phyloP scores from a whole-genome alignment of 37 sponge, comb jelly and placozoan genomes.

The Dysidea cf. avara region DNA sequence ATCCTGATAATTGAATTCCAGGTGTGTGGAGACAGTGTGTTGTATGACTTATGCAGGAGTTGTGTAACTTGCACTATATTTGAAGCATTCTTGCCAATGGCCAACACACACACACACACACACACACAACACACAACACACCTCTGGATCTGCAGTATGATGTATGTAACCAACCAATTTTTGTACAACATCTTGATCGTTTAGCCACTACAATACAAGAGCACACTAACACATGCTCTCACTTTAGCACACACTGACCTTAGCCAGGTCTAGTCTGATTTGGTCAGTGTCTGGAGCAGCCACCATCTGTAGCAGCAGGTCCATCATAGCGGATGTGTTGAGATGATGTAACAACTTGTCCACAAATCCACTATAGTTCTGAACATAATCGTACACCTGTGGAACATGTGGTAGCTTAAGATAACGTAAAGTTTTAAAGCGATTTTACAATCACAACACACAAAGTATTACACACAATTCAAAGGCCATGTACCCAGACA shows the following conservation, averaged over 20 bases:
- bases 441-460: background rate
- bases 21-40: too few species aligned
- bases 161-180: conserved; percentile 59
- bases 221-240: conserved; percentile 9
- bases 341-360: conserved; percentile 65
- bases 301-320: conserved; percentile 81
- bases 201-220: conserved; percentile 63
- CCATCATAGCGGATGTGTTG: conserved; percentile 89
- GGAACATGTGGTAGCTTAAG: background rate
- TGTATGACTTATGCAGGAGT: too few species aligned
- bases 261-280: conserved; percentile 41
- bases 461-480: background rate
- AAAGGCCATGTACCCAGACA: background rate
- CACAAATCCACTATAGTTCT: conserved; percentile 40
- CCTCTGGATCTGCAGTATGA: conserved; percentile 28
- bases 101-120: too few species aligned
- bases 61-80: too few species aligned
- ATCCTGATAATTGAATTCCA: too few species aligned
- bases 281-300: conserved; percentile 55
- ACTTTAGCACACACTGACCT: conserved; percentile 25
- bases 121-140: conserved; percentile 24
- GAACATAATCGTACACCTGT: conserved; percentile 58
- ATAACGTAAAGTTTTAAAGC: too few species aligned
- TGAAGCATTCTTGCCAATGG: too few species aligned
- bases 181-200: conserved; percentile 60